These are phyloP conservation scores for Plestiodon gilberti DNA, from an alignment of 2,113 vertebrate genomes.

Conservation along the genomic window DNA sequence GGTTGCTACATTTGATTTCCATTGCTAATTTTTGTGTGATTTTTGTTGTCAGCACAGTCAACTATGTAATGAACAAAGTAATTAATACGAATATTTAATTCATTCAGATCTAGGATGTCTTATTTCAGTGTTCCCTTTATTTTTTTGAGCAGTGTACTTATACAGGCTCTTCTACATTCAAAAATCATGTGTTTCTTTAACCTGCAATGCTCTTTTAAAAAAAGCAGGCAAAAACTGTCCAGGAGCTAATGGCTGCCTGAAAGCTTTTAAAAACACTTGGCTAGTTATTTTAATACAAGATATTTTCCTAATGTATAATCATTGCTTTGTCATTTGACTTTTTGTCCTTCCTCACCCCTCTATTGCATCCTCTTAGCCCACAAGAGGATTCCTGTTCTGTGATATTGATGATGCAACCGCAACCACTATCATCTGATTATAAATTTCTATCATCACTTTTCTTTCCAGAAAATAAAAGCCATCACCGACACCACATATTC, in stretches of 20 bases:
- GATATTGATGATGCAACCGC: neutral
- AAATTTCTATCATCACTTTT: neutral
- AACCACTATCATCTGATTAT: neutral
- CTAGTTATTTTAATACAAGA: conserved; percentile 22
- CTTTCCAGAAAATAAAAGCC: neutral
- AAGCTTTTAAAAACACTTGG: neutral
- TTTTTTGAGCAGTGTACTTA: no score
- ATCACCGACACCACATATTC: neutral
- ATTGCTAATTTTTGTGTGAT: no score
- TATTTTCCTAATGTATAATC: neutral
- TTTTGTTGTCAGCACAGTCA: no score
- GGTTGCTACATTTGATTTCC: no score
- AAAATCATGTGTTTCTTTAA: neutral
- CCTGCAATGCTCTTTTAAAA: neutral
- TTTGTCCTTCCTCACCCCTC: conserved; percentile 10
- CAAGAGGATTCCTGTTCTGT: neutral
- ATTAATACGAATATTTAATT: no score
- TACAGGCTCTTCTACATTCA: neutral
- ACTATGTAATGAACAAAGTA: no score
- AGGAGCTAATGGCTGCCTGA: neutral
- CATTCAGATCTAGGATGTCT: no score
- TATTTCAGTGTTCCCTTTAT: no score
- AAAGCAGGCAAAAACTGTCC: neutral
- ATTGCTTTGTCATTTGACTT: conserved; percentile 8
- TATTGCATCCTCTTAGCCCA: neutral